Conservation (phyloP, 2,888 invertebrate genomes). For the Andrena hattorfiana region DNA sequence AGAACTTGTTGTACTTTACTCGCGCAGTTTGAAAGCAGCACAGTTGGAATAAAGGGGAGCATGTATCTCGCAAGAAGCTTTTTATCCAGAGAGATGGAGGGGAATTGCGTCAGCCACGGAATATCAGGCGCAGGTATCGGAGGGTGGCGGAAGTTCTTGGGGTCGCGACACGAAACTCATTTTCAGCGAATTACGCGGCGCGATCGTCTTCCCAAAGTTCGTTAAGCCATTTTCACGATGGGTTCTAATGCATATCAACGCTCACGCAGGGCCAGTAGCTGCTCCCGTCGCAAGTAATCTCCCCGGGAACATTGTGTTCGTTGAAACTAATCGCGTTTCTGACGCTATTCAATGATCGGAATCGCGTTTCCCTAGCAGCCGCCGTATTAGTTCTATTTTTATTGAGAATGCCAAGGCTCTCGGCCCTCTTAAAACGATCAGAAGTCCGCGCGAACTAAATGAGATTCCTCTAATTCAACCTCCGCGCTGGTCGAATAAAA, state of each 20-base stretch:
- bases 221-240: conserved; percentile 34
- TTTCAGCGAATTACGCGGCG: conserved; percentile 33
- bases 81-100: neutral
- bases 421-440: too few species aligned
- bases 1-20: too few species aligned
- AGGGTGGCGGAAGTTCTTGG: neutral
- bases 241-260: conserved; percentile 35
- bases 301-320: neutral
- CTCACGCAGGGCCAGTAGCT: neutral
- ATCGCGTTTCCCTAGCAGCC: neutral
- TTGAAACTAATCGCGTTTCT: conserved; percentile 32
- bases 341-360: neutral
- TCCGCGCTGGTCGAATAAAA: too few species aligned
- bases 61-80: neutral
- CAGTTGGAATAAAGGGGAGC: too few species aligned
- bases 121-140: neutral
- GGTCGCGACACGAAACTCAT: conserved; percentile 6
- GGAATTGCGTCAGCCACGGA: neutral
- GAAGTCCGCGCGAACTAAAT: too few species aligned
- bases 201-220: conserved; percentile 43
- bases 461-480: too few species aligned
- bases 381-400: neutral
- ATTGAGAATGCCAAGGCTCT: neutral
- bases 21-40: too few species aligned
- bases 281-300: conserved; percentile 21